Percentiles rank a stretch among this genome's conserved stretches.
phyloP scores from a whole-genome alignment of 2,113 vertebrate species.

The Calidris pygmaea region DNA sequence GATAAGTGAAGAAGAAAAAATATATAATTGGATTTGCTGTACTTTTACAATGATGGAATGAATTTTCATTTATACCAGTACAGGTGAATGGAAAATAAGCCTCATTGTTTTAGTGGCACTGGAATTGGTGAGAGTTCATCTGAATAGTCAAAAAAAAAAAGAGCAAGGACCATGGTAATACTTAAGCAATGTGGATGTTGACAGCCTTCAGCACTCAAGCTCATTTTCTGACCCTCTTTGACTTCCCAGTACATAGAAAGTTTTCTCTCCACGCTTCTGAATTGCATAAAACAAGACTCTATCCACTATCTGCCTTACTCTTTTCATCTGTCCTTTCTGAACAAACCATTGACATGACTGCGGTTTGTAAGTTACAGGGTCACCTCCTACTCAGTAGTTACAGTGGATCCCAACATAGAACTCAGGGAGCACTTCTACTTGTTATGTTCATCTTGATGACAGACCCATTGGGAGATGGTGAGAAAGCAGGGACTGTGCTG shows the following conservation, averaged over 20 bases:
- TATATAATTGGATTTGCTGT: neutral
- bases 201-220: neutral
- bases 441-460: neutral
- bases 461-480: neutral
- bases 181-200: neutral
- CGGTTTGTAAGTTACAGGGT: neutral
- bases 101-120: neutral
- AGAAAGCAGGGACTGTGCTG: neutral
- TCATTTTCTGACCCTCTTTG: neutral
- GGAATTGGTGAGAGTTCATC: neutral
- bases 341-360: neutral
- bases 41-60: neutral
- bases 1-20: neutral
- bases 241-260: neutral
- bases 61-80: neutral
- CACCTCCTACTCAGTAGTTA: neutral
- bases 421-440: neutral
- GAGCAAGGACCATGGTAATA: neutral
- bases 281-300: neutral
- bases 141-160: neutral
- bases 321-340: neutral
- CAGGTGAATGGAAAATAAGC: neutral
- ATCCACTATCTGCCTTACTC: neutral
- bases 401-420: neutral
- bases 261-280: neutral